phyloP scores from a whole-genome alignment of 1,140 invertebrate species.

The Tetramorium simillimum region DNA sequence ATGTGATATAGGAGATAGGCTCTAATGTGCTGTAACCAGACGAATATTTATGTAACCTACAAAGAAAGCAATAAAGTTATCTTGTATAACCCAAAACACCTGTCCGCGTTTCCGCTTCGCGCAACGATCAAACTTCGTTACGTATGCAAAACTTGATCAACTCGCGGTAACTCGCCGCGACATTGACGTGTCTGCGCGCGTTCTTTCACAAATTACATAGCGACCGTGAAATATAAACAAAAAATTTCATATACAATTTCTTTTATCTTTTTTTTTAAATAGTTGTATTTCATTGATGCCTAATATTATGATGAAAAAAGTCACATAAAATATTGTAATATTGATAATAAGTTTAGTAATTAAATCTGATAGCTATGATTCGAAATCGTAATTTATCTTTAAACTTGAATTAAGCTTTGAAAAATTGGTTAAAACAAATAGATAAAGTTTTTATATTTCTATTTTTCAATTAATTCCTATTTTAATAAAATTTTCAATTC shows the following conservation, averaged over 20 bases:
- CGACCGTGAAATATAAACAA: not conserved
- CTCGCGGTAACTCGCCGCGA: not conserved
- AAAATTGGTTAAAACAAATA: not conserved
- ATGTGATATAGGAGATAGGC: slow-evolving; percentile 72
- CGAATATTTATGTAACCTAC: slow-evolving; percentile 63
- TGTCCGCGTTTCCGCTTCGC: not conserved
- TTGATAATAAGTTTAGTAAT: not conserved
- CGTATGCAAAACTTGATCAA: slow-evolving; percentile 27
- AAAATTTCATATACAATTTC: not conserved
- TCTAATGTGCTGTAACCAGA: slow-evolving; percentile 52
- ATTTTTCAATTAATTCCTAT: not conserved
- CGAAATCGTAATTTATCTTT: not conserved
- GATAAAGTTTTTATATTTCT: not conserved
- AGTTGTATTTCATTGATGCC: not conserved
- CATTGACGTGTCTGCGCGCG: slow-evolving; percentile 24
- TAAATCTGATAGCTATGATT: not conserved
- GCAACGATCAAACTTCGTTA: slow-evolving; percentile 30
- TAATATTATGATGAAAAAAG: not conserved
- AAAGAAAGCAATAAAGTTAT: slow-evolving; percentile 33
- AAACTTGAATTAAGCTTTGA: not conserved
- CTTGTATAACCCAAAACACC: slow-evolving; percentile 30
- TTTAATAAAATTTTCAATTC: not conserved
- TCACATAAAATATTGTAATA: not conserved
- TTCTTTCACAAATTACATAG: not conserved
- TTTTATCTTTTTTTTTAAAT: not conserved